Percentiles rank a stretch among this genome's conserved stretches.
phyloP scores from a whole-genome alignment of 2,888 invertebrate genomes.

The Orthosia gothica region DNA sequence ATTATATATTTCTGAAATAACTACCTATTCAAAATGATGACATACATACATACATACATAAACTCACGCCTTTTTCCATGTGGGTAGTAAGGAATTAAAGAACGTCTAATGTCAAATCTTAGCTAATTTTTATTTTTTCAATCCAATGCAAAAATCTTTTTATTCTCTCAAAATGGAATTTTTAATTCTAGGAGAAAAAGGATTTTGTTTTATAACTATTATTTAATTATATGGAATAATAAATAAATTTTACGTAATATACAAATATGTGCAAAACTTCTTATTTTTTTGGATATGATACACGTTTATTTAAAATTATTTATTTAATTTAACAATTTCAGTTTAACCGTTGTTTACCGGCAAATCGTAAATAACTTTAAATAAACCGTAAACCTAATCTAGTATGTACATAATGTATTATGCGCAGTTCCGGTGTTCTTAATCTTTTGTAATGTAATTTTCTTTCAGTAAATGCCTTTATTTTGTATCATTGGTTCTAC shows the following conservation, averaged over 20 bases:
- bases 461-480: slow-evolving; percentile 8
- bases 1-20: background rate
- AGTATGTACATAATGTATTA: slow-evolving; percentile 59
- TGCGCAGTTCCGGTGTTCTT: slow-evolving; percentile 34
- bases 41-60: background rate
- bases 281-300: slow-evolving; percentile 49
- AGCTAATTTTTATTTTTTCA: no score
- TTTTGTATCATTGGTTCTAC: background rate
- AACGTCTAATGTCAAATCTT: no score
- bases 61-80: no score
- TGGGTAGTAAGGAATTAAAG: no score
- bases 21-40: background rate
- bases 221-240: slow-evolving; percentile 64
- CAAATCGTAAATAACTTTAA: slow-evolving; percentile 28
- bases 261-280: slow-evolving; percentile 65
- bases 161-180: slow-evolving; percentile 57
- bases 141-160: slow-evolving; percentile 19
- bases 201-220: slow-evolving; percentile 28
- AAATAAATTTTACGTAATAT: slow-evolving; percentile 64
- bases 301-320: slow-evolving; percentile 35
- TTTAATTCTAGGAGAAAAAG: slow-evolving; percentile 54
- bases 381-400: slow-evolving; percentile 39
- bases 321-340: background rate
- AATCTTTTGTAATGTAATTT: background rate
- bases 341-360: background rate